Percentiles rank a stretch among this genome's conserved stretches.
Conservation (phyloP, 2,113 vertebrate genomes). For the Struthio camelus region DNA sequence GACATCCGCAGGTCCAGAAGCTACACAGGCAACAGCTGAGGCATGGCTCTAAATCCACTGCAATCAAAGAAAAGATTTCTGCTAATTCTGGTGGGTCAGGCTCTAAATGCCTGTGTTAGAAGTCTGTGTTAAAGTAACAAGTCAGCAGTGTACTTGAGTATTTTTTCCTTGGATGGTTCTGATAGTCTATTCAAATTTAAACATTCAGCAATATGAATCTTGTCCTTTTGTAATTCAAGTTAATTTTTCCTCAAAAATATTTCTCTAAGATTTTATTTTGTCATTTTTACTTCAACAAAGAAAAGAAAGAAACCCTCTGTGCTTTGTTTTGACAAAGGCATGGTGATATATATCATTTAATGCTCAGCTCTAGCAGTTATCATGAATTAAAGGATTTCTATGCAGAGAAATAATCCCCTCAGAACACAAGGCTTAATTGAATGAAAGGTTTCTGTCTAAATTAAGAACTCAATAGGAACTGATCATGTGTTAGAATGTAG, state of each 20-base stretch:
- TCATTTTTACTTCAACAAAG: neutral
- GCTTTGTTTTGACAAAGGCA: neutral
- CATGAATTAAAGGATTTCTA: neutral
- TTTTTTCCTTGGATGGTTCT: neutral
- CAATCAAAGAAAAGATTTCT: neutral
- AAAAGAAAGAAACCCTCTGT: neutral
- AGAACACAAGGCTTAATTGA: neutral
- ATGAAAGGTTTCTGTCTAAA: neutral
- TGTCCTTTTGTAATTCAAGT: neutral
- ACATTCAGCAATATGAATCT: fast-evolving
- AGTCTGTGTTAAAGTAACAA: neutral
- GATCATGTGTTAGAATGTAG: neutral
- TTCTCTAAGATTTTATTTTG: neutral
- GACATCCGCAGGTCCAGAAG: neutral
- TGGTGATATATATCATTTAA: neutral
- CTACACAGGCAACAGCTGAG: fast-evolving
- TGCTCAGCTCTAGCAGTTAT: neutral
- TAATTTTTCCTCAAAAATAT: neutral
- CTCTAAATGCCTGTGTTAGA: neutral
- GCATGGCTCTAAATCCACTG: neutral
- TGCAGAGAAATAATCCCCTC: neutral
- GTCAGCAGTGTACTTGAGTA: fast-evolving
- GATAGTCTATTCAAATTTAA: neutral
- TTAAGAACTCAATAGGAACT: neutral
- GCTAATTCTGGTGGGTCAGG: neutral